Evolutionary conservation across 2,888 invertebrate genomes (phyloP).

Genomic region (Oscheius sp.): DNA sequence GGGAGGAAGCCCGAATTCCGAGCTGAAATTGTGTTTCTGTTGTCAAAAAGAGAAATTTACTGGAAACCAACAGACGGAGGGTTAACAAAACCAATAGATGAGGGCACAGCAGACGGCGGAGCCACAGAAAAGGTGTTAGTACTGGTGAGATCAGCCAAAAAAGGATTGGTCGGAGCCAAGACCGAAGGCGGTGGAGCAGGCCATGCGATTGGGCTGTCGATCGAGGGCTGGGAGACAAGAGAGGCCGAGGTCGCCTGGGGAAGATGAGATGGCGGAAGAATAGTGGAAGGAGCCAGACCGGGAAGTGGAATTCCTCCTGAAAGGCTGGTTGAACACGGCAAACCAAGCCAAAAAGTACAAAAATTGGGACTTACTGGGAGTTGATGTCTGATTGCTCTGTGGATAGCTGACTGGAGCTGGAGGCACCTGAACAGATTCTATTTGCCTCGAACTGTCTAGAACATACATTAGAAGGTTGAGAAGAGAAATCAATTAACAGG

Average conservation of each 20-base stretch:
- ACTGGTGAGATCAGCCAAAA: constrained; percentile 14
- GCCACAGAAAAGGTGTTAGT: constrained; percentile 1
- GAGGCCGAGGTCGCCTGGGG: not conserved
- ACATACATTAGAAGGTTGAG: not conserved
- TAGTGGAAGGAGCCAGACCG: constrained; percentile 8
- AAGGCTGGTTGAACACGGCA: not conserved
- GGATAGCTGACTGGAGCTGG: constrained; percentile 1
- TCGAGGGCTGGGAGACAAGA: constrained; percentile 10
- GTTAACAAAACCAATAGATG: constrained; percentile 6
- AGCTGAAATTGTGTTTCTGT: constrained; percentile 18
- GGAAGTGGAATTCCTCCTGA: constrained; percentile 33
- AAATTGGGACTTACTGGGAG: not conserved
- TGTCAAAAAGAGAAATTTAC: constrained; percentile 3
- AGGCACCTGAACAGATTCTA: not conserved
- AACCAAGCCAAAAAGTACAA: not conserved
- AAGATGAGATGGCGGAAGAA: not conserved
- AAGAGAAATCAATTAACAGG: constrained; percentile 20
- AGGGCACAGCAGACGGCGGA: constrained; percentile 14
- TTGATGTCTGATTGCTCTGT: not conserved
- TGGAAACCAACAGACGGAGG: constrained; percentile 18
- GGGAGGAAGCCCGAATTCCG: constrained; percentile 40
- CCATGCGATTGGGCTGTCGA: constrained; percentile 32
- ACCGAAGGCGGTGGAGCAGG: constrained; percentile 31
- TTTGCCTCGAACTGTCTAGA: not conserved
- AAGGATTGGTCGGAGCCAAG: constrained; percentile 22